Evolutionary conservation across 2,113 vertebrate species (phyloP).

Genomic region (Rhea pennata): DNA sequence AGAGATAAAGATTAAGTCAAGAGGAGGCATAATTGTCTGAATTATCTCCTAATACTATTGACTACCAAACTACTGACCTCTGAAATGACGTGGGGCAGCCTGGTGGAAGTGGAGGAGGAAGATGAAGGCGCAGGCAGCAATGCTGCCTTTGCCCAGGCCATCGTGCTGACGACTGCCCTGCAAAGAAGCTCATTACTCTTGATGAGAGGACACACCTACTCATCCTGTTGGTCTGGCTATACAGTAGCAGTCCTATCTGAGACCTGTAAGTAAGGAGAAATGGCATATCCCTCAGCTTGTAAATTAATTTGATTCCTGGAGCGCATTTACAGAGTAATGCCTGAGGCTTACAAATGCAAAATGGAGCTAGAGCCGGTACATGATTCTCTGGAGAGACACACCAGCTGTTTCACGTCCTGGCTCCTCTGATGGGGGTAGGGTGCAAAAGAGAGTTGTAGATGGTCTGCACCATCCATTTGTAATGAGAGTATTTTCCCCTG

Average conservation of each 20-base stretch:
- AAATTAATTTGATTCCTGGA: constrained; percentile 67
- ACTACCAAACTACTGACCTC: neutral
- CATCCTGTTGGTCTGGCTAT: neutral
- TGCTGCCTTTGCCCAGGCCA: neutral
- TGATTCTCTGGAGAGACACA: constrained; percentile 38
- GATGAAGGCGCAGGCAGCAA: neutral
- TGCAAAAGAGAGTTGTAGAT: neutral
- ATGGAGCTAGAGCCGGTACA: constrained; percentile 18
- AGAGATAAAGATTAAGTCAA: neutral
- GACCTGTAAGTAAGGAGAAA: constrained; percentile 48
- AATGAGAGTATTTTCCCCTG: neutral
- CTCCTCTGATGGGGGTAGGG: neutral
- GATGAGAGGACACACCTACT: neutral
- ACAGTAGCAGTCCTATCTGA: constrained; percentile 33
- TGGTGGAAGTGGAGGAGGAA: neutral
- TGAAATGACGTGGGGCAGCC: accelerated
- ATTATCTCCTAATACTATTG: neutral
- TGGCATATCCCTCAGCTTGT: constrained; percentile 25
- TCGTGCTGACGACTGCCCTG: neutral
- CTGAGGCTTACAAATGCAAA: constrained; percentile 43
- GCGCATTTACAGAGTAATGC: constrained; percentile 47
- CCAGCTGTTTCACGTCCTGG: constrained; percentile 2
- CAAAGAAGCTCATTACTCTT: neutral
- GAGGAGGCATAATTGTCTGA: neutral
- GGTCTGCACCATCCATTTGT: neutral